Conservation (phyloP, 2,113 vertebrate species). For the Python bivittatus region DNA sequence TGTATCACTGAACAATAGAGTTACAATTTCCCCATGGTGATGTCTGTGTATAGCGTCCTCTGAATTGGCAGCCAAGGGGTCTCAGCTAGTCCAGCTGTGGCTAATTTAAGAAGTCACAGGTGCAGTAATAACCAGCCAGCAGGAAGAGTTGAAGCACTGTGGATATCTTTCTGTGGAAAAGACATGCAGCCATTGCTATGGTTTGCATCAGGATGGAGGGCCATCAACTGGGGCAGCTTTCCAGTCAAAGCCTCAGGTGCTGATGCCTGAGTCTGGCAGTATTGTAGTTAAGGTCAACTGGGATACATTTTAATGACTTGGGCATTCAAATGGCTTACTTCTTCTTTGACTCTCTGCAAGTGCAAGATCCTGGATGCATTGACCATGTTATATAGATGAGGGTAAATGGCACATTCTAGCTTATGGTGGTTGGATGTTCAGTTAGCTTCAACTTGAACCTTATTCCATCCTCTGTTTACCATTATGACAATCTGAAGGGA, state of each 20-base stretch:
- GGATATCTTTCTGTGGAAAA: constrained; percentile 25
- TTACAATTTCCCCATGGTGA: constrained; percentile 12
- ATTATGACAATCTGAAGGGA: neutral
- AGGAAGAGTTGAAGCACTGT: constrained; percentile 35
- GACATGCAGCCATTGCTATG: constrained; percentile 27
- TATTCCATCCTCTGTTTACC: neutral
- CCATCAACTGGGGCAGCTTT: constrained; percentile 32
- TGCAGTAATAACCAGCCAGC: constrained; percentile 61
- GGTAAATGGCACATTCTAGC: neutral
- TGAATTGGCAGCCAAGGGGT: constrained; percentile 24
- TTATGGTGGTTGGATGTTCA: neutral
- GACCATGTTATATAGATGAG: neutral
- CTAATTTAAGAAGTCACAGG: constrained; percentile 62
- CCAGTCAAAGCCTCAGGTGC: constrained; percentile 13
- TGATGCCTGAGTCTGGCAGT: constrained; percentile 21
- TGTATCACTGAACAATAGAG: neutral
- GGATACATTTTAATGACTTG: constrained; percentile 6
- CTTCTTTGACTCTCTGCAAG: neutral
- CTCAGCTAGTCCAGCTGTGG: constrained; percentile 54
- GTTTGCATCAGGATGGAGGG: neutral
- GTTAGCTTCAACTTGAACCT: neutral
- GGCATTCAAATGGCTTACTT: neutral
- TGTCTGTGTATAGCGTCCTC: constrained; percentile 5
- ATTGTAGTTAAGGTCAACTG: constrained; percentile 14
- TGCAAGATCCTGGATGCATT: neutral